These are phyloP conservation scores for Bibio marci DNA, from an alignment of 2,888 invertebrate genomes.

Conservation along the genomic window DNA sequence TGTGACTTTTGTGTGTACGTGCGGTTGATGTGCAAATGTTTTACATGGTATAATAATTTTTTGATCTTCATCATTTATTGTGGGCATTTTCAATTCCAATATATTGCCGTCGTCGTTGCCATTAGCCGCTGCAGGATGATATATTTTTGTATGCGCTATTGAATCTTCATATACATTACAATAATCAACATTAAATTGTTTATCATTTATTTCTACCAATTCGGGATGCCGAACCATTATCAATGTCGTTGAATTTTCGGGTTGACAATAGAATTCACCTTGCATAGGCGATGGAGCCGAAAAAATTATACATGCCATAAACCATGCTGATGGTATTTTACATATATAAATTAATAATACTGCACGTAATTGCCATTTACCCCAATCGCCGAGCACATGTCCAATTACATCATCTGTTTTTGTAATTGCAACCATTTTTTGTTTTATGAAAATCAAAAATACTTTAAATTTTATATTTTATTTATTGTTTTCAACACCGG, in stretches of 20 bases:
- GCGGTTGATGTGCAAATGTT: conserved; percentile 11
- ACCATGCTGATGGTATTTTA: conserved; percentile 33
- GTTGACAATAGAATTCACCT: conserved; percentile 15
- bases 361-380: conserved; percentile 29
- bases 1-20: conserved; percentile 23
- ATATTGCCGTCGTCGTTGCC: conserved; percentile 21
- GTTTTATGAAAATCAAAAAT: too few relatives aligned
- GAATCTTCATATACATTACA: conserved; percentile 28
- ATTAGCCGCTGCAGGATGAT: too few relatives aligned
- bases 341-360: conserved; percentile 28
- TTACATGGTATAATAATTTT: conserved; percentile 4
- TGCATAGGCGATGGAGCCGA: conserved; percentile 28
- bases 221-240: conserved; percentile 3
- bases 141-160: conserved; percentile 25
- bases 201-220: conserved; percentile 25
- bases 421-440: conserved; percentile 7
- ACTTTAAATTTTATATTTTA: too few relatives aligned
- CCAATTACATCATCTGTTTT: conserved; percentile 19
- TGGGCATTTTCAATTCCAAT: conserved; percentile 21
- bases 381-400: conserved; percentile 27
- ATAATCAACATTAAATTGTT: conserved; percentile 27
- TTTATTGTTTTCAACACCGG: too few relatives aligned
- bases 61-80: too few relatives aligned
- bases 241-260: conserved; percentile 5
- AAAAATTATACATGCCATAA: conserved; percentile 33